Conservation (phyloP, 2,797 vertebrate species). For the Betta splendens region DNA sequence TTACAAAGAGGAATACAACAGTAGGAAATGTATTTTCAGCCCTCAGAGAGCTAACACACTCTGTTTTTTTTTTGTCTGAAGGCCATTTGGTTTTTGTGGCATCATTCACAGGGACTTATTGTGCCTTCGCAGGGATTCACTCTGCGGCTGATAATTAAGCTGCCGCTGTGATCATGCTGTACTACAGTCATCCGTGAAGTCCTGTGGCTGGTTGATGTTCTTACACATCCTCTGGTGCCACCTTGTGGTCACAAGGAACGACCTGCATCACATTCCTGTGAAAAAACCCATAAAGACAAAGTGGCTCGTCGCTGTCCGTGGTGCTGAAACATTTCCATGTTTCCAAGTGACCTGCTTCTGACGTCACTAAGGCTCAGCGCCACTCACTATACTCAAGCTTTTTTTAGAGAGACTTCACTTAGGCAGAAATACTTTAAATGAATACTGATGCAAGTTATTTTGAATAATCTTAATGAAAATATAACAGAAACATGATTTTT, state of each 20-base stretch:
- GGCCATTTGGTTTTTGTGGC: not conserved
- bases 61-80: no score
- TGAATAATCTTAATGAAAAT: not conserved
- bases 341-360: slow-evolving; percentile 9
- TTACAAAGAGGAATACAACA: not conserved
- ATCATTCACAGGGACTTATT: not conserved
- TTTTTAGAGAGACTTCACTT: slow-evolving; percentile 1
- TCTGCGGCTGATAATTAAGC: not conserved
- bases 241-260: slow-evolving; percentile 45
- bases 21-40: not conserved
- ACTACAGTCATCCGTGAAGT: no score
- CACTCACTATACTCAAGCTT: slow-evolving; percentile 2
- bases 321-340: slow-evolving; percentile 37
- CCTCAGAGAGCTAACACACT: not conserved
- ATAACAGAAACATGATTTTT: not conserved
- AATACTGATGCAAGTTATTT: slow-evolving; percentile 4
- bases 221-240: slow-evolving; percentile 62
- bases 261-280: not conserved
- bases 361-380: slow-evolving; percentile 14
- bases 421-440: not conserved
- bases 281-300: not conserved
- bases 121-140: not conserved
- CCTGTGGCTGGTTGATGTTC: not conserved
- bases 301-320: slow-evolving; percentile 35
- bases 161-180: not conserved